Percentiles rank a stretch among this genome's conserved stretches.
phyloP scores from a whole-genome alignment of 2,113 vertebrate species.

The Physeter macrocephalus region DNA sequence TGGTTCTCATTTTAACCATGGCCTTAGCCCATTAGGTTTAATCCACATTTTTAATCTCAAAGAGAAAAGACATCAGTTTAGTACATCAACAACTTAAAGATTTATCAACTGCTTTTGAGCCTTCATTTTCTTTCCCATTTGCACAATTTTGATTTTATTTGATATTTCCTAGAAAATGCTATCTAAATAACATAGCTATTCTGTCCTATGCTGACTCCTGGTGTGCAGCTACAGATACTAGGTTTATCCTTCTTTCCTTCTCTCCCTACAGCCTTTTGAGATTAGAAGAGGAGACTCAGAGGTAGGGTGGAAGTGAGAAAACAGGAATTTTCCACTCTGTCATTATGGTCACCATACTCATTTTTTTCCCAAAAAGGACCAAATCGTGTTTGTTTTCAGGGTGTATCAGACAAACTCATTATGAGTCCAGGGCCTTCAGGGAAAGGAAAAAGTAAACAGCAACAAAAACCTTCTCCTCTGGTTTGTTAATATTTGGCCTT shows the following conservation, averaged over 20 bases:
- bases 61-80: neutral
- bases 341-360: neutral
- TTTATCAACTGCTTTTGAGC: neutral
- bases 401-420: neutral
- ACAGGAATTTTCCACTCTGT: neutral
- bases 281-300: neutral
- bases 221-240: fast-evolving
- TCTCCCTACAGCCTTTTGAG: neutral
- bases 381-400: neutral
- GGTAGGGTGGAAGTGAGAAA: neutral
- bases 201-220: neutral
- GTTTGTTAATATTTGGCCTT: neutral
- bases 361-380: neutral
- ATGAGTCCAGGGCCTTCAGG: neutral
- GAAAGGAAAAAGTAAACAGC: neutral
- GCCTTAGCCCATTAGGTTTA: neutral
- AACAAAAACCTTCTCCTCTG: neutral
- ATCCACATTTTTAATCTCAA: neutral
- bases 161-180: neutral
- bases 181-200: no score
- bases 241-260: neutral
- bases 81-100: neutral
- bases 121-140: neutral
- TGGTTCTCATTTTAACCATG: neutral
- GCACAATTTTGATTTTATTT: neutral